phyloP scores from a whole-genome alignment of 2,888 invertebrate genomes.

The Hydrotaea cyrtoneurina region DNA sequence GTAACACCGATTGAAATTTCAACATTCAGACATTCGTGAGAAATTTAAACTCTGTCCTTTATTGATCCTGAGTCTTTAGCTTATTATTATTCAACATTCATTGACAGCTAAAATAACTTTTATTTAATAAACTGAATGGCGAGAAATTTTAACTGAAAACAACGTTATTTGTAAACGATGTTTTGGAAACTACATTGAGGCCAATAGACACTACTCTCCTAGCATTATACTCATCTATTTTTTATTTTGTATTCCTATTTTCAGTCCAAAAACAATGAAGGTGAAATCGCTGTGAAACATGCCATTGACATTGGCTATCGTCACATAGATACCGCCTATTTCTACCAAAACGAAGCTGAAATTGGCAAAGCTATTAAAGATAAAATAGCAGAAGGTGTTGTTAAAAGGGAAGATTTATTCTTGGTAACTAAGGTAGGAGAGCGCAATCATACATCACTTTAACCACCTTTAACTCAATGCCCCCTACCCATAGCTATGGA shows the following conservation, averaged over 20 bases:
- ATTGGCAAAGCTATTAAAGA: slow-evolving; percentile 85
- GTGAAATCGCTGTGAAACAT: slow-evolving; percentile 85
- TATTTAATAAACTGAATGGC: too few relatives aligned
- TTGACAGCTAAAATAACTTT: too few relatives aligned
- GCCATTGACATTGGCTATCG: slow-evolving; percentile 89
- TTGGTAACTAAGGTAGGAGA: slow-evolving; percentile 82
- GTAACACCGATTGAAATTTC: too few relatives aligned
- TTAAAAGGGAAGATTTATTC: slow-evolving; percentile 86
- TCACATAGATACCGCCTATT: slow-evolving; percentile 85
- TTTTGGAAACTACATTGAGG: too few relatives aligned
- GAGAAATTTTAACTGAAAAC: too few relatives aligned
- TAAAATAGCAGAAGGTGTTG: slow-evolving; percentile 84
- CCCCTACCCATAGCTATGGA: slow-evolving; percentile 78
- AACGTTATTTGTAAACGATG: too few relatives aligned
- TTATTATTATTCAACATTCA: too few relatives aligned
- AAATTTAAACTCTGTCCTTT: too few relatives aligned
- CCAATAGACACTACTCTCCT: too few relatives aligned
- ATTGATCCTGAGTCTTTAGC: too few relatives aligned
- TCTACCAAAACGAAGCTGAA: slow-evolving; percentile 87
- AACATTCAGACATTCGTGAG: too few relatives aligned
- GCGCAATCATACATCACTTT: not conserved
- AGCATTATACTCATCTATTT: too few relatives aligned
- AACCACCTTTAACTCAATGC: slow-evolving; percentile 6
- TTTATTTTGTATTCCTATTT: slow-evolving; percentile 65
- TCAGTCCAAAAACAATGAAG: slow-evolving; percentile 86